Conservation (phyloP, 2,888 invertebrate species). For the Mimumesa dahlbomi region DNA sequence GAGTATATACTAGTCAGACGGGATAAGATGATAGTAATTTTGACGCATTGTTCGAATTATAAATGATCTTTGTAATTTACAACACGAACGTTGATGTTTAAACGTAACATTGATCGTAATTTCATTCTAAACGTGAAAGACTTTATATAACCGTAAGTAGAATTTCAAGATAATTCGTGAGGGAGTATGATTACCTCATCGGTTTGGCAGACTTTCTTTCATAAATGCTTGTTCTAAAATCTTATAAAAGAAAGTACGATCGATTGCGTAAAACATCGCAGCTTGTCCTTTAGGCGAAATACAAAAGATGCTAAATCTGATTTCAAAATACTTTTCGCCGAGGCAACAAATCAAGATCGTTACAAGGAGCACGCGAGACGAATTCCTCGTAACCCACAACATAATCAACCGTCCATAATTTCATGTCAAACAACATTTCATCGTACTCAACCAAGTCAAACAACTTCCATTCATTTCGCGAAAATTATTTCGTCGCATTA, state of each 20-base stretch:
- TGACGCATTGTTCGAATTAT: not conserved
- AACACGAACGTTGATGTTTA: too few species aligned
- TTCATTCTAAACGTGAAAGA: too few species aligned
- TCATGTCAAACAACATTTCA: too few species aligned
- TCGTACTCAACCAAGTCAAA: too few species aligned
- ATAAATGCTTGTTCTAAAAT: slow-evolving; percentile 36
- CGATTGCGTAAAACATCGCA: slow-evolving; percentile 40
- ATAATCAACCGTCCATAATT: too few species aligned
- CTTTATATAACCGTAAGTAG: slow-evolving; percentile 35
- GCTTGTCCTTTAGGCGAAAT: slow-evolving; percentile 38
- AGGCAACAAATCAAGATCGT: not conserved
- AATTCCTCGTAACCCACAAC: too few species aligned
- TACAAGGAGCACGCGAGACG: too few species aligned
- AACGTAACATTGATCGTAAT: too few species aligned
- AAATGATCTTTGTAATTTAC: not conserved
- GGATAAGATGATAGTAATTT: not conserved
- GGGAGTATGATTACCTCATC: slow-evolving; percentile 52
- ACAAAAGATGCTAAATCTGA: slow-evolving; percentile 1
- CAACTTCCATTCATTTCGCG: too few species aligned
- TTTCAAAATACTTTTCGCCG: not conserved
- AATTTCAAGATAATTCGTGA: slow-evolving; percentile 17
- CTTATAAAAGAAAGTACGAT: slow-evolving; percentile 42
- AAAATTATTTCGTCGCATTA: too few species aligned
- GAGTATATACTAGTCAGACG: too few species aligned
- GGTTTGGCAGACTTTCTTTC: slow-evolving; percentile 33